phyloP scores from a whole-genome alignment of 2,888 invertebrate genomes.

The Pristionchus fissidentatus region DNA sequence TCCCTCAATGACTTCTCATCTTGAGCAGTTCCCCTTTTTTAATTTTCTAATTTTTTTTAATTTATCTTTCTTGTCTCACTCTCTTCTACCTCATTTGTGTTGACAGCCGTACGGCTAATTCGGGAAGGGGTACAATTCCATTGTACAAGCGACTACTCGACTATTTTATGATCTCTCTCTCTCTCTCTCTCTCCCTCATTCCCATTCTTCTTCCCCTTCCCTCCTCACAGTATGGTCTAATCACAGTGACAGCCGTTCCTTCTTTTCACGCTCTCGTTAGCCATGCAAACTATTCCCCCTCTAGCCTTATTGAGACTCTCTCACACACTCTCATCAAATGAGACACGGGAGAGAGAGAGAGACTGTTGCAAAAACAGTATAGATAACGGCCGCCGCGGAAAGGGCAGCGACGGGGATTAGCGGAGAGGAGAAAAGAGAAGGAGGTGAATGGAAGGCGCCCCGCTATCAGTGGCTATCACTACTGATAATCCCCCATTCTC shows the following conservation, averaged over 20 bases:
- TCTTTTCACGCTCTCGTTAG: conserved; percentile 25
- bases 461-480: conserved; percentile 9
- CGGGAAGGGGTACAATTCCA: neutral
- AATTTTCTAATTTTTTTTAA: no score
- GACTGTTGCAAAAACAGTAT: neutral
- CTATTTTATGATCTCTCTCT: neutral
- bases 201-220: neutral
- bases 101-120: neutral
- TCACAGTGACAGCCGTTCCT: conserved; percentile 45
- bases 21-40: no score
- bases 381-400: neutral
- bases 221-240: conserved; percentile 37
- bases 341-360: neutral
- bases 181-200: neutral
- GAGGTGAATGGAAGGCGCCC: conserved; percentile 20
- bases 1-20: no score
- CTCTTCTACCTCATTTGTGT: neutral
- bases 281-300: conserved; percentile 27
- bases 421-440: neutral
- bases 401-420: conserved; percentile 11
- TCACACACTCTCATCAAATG: neutral
- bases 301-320: neutral
- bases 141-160: neutral
- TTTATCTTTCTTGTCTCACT: neutral
- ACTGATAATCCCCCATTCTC: conserved; percentile 31